Conservation (phyloP, 1,140 invertebrate species). For the Temnothorax curvispinosus region DNA sequence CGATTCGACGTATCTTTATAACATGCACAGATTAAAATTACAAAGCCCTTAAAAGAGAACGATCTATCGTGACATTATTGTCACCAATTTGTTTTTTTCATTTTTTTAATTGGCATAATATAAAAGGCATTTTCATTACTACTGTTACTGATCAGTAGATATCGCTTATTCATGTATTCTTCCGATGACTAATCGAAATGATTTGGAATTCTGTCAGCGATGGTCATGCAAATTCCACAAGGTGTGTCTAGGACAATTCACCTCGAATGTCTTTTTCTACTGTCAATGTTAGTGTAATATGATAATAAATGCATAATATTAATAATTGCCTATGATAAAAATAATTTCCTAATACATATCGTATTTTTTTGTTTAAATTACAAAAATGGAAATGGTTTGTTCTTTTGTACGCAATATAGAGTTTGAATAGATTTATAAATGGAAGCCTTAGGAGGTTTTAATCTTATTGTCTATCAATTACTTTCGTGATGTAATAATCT, state of each 20-base stretch:
- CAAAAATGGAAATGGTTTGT: background rate
- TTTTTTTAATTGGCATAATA: background rate
- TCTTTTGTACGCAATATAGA: background rate
- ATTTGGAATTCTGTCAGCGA: constrained; percentile 36
- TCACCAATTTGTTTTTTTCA: background rate
- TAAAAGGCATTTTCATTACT: constrained; percentile 10
- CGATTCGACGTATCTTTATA: constrained; percentile 30
- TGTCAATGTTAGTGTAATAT: background rate
- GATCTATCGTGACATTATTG: background rate
- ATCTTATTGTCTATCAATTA: background rate
- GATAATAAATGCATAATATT: background rate
- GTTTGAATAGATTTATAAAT: background rate
- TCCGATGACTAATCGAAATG: constrained; percentile 9
- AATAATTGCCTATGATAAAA: background rate
- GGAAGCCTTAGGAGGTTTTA: background rate
- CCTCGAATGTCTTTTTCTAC: background rate
- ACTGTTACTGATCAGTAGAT: background rate
- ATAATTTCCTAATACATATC: background rate
- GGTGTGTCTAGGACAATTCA: background rate
- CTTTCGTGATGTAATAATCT: constrained; percentile 2
- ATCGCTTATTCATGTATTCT: background rate
- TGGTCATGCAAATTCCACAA: constrained; percentile 1
- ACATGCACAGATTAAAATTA: constrained; percentile 26
- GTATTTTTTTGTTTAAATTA: background rate
- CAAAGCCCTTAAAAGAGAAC: background rate